These are phyloP conservation scores for Virgularia gustaviana DNA, from an alignment of 92 coral and sea anemone species.

Conservation along the genomic window DNA sequence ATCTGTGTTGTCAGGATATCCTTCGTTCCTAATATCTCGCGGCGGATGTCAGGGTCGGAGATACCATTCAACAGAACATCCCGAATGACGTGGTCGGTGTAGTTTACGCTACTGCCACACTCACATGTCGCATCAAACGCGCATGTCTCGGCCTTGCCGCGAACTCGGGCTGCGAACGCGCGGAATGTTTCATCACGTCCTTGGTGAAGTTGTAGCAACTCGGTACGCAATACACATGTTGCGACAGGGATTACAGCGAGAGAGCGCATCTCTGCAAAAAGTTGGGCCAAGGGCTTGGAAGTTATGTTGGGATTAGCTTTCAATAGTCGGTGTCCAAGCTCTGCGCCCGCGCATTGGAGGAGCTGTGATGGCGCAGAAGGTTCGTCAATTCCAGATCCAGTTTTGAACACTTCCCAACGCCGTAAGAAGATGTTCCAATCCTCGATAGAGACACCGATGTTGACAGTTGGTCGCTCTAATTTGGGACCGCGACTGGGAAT, in stretches of 20 bases:
- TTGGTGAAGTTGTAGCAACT: slow-evolving; percentile 54
- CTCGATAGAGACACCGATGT: slow-evolving; percentile 8
- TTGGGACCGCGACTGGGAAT: slow-evolving; percentile 3
- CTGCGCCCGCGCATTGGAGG: slow-evolving; percentile 33
- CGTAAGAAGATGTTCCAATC: slow-evolving; percentile 16
- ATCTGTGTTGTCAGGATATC: slow-evolving; percentile 12
- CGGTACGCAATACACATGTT: slow-evolving; percentile 56
- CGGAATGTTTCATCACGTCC: slow-evolving; percentile 57
- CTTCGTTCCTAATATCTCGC: slow-evolving; percentile 45
- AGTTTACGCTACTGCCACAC: slow-evolving; percentile 54
- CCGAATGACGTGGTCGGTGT: slow-evolving; percentile 58
- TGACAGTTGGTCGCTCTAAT: slow-evolving; percentile 19
- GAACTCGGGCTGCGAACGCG: slow-evolving; percentile 52
- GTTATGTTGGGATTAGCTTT: slow-evolving; percentile 16
- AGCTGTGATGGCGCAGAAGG: slow-evolving; percentile 27
- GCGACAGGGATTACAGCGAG: slow-evolving; percentile 10
- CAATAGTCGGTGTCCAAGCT: slow-evolving; percentile 22
- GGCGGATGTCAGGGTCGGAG: slow-evolving; percentile 57
- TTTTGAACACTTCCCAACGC: slow-evolving; percentile 25
- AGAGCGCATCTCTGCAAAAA: slow-evolving; percentile 1
- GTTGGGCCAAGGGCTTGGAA: neutral
- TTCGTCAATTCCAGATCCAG: slow-evolving; percentile 28
- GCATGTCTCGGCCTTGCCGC: slow-evolving; percentile 63
- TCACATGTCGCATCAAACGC: slow-evolving; percentile 33
- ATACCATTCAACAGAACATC: slow-evolving; percentile 59